Evolutionary conservation across 1,140 invertebrate species (phyloP).

Genomic region (Drosophila azteca): DNA sequence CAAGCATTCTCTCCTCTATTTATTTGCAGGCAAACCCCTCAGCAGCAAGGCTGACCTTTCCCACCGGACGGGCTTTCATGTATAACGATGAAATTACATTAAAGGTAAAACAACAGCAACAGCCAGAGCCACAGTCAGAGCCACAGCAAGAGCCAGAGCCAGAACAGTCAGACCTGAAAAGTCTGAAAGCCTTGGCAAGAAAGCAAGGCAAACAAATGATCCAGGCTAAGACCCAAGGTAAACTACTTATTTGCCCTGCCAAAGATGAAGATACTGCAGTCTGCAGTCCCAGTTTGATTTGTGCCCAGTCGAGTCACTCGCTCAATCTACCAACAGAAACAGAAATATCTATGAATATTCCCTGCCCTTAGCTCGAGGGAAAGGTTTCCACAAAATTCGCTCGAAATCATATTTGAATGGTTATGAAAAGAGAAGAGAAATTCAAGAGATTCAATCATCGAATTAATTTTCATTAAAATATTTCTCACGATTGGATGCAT

Average conservation of each 20-base stretch:
- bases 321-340: constrained; percentile 19
- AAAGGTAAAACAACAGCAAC: constrained; percentile 27
- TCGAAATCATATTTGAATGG: neutral
- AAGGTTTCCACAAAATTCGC: constrained; percentile 4
- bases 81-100: constrained; percentile 52
- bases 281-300: constrained; percentile 19
- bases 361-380: neutral
- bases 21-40: neutral
- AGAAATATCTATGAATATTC: neutral
- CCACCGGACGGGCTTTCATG: constrained; percentile 24
- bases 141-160: neutral
- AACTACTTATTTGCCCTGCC: constrained; percentile 39
- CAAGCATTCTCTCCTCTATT: neutral
- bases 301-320: constrained; percentile 24
- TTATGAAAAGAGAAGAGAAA: neutral
- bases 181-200: constrained; percentile 35
- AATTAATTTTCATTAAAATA: constrained; percentile 16
- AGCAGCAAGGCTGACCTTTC: constrained; percentile 18
- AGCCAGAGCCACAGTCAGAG: too few species aligned
- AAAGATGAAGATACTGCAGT: constrained; percentile 6
- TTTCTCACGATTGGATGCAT: constrained; percentile 1
- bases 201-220: constrained; percentile 56
- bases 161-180: constrained; percentile 31
- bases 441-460: constrained; percentile 4
- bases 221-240: constrained; percentile 36